These are phyloP conservation scores for Anthonomus grandis DNA, from an alignment of 1,140 invertebrate genomes.

Conservation along the genomic window DNA sequence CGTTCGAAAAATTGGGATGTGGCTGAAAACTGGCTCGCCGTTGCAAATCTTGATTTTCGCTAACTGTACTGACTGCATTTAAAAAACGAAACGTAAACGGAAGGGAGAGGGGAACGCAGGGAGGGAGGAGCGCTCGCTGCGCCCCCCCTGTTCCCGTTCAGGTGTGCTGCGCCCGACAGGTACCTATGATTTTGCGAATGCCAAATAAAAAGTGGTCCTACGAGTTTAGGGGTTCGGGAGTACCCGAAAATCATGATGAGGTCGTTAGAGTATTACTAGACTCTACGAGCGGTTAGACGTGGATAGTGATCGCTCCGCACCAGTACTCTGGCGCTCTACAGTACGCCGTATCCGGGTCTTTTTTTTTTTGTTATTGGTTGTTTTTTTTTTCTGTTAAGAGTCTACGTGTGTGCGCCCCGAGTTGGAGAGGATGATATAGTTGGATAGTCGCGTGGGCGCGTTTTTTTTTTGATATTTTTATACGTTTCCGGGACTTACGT, in stretches of 20 bases:
- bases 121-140: constrained; percentile 38
- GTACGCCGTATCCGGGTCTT: background rate
- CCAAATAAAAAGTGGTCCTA: constrained; percentile 51
- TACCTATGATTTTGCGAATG: constrained; percentile 49
- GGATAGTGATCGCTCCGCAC: constrained; percentile 23
- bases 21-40: constrained; percentile 28
- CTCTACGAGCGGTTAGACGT: constrained; percentile 48
- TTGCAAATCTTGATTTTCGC: constrained; percentile 48
- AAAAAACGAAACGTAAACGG: no score
- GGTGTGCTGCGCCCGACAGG: constrained; percentile 35
- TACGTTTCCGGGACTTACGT: constrained; percentile 11
- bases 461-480: background rate
- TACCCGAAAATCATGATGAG: constrained; percentile 46
- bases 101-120: constrained; percentile 26
- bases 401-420: background rate
- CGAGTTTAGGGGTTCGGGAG: constrained; percentile 48
- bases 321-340: constrained; percentile 21
- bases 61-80: constrained; percentile 40
- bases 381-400: background rate
- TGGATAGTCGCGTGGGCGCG: background rate
- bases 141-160: constrained; percentile 16
- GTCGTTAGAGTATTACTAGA: constrained; percentile 51
- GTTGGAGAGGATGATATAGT: background rate
- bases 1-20: constrained; percentile 21
- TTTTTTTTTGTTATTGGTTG: constrained; percentile 1